A percentile compares a stretch with the other conserved stretches of the same genome.
Evolutionary conservation across 2,797 vertebrate species (phyloP).

Genomic region (Melanotaenia pygmaea): DNA sequence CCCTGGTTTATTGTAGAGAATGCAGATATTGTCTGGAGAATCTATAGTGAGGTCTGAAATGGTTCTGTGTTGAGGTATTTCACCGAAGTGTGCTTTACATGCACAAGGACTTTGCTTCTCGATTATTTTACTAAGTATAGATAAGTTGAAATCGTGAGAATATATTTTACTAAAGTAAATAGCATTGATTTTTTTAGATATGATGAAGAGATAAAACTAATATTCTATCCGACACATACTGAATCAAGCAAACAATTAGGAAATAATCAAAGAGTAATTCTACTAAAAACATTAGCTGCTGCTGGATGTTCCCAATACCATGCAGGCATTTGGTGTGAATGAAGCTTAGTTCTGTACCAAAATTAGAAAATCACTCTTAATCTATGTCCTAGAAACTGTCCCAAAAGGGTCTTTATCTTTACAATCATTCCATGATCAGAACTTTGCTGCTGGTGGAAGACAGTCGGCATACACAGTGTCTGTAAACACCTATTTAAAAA

Average conservation of each 20-base stretch:
- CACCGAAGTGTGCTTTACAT: not conserved
- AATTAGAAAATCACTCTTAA: slow-evolving; percentile 66
- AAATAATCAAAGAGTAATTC: slow-evolving; percentile 7
- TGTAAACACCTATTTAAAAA: not conserved
- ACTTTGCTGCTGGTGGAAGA: slow-evolving; percentile 25
- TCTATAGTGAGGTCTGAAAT: slow-evolving; percentile 10
- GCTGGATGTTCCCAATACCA: slow-evolving; percentile 24
- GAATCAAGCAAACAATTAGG: not conserved
- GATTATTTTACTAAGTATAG: slow-evolving; percentile 15
- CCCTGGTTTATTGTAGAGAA: slow-evolving; percentile 11
- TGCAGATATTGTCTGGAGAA: slow-evolving; percentile 3
- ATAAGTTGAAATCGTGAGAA: slow-evolving; percentile 1
- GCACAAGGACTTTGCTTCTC: not conserved
- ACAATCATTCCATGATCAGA: slow-evolving; percentile 50
- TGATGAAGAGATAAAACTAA: slow-evolving; percentile 1
- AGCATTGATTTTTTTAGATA: not conserved
- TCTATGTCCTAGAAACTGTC: slow-evolving; percentile 65
- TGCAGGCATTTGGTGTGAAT: slow-evolving; percentile 48
- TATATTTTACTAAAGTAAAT: not conserved
- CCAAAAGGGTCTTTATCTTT: slow-evolving; percentile 57
- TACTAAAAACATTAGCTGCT: slow-evolving; percentile 4
- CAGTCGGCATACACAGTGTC: slow-evolving; percentile 13
- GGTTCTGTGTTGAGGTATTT: not conserved
- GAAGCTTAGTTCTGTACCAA: slow-evolving; percentile 60
- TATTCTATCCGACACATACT: not conserved